phyloP scores from a whole-genome alignment of 2,797 vertebrate species.

The Ptychadena robeensis region DNA sequence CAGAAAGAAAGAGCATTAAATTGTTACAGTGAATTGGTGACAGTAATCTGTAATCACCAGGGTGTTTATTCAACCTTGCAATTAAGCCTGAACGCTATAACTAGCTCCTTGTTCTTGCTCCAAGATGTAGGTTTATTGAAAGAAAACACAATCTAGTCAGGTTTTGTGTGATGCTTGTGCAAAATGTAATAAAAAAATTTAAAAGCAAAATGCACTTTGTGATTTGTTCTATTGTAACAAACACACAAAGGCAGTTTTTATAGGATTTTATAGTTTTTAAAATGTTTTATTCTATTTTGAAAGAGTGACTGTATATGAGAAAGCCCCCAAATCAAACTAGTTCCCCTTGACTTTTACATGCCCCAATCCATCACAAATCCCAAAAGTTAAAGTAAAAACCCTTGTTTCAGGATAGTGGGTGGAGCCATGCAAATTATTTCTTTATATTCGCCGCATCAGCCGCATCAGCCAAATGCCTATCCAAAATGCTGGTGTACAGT shows the following conservation, averaged over 20 bases:
- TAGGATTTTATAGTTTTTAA: not conserved
- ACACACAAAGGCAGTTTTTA: not conserved
- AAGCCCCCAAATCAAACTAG: too few relatives aligned
- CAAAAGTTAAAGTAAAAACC: too few relatives aligned
- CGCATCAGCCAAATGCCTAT: too few relatives aligned
- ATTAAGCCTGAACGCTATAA: constrained; percentile 65
- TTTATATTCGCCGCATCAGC: too few relatives aligned
- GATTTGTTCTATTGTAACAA: not conserved
- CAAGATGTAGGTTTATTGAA: constrained; percentile 32
- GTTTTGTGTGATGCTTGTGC: constrained; percentile 6
- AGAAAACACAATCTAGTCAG: constrained; percentile 25
- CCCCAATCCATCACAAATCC: too few relatives aligned
- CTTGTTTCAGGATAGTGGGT: too few relatives aligned
- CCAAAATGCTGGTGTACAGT: too few relatives aligned
- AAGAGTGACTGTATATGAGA: too few relatives aligned
- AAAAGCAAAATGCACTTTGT: not conserved
- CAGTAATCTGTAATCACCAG: constrained; percentile 72
- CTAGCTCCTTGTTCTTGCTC: constrained; percentile 35
- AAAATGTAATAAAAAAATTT: constrained; percentile 10
- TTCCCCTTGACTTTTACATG: too few relatives aligned
- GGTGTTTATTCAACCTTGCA: constrained; percentile 74
- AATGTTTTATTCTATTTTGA: too few relatives aligned
- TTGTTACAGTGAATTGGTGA: constrained; percentile 72
- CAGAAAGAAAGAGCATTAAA: constrained; percentile 70
- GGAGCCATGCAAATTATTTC: too few relatives aligned